Base-by-base conservation (phyloP, 2,888 invertebrate species). In the Gymnoscelis rufifasciata region DNA sequence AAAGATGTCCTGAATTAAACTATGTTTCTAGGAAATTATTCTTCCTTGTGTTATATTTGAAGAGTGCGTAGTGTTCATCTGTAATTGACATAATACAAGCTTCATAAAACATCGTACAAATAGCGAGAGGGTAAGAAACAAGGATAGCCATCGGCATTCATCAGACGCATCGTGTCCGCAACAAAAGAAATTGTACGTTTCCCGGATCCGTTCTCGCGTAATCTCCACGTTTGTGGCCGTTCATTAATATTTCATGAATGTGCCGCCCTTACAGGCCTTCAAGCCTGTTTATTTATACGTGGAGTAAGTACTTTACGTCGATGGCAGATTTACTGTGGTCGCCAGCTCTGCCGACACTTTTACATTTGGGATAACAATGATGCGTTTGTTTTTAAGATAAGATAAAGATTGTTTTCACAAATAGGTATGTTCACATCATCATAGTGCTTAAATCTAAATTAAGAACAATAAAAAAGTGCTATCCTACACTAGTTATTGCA, bases 191-290 rank as follows among this genome's bases (percentile, higher is more conserved):
- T n/a, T n/a, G n/a, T n/a, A 31, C n/a, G 13, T 23, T 40, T 23
- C 39, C 6, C 14, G 23, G 47, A 47, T 47, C 38, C 47, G 27
- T 29, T 33, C 28, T 38, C 43, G 24, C 43, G 43, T 47, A 47
- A 43, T 47, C 43, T 38, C 43, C 39, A 40, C 43, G 36, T 47
- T 35, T 37, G 23, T 37, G n/a, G n/a, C 39, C 7, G 35, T 47
- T 53, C 56, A 53, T 56, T 51, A 53, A 56, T 56, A 56, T 56
- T 56, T 53, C 56, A 56, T 53, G 53, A 49, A 44, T 33, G 37
- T 31, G 27, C 38, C 38, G 27, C 38, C 38, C 35, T 51, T 44
- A 46, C 43, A 41, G 47, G 43, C 38, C 39, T 37, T 38, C 44
- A 36, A 43, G 39, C 43, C 28, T 47, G 40, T 38, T 45, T 50